Percentiles rank a stretch among this genome's conserved stretches.
These are phyloP conservation scores for Drosophila multiciliata DNA, from an alignment of 2,888 invertebrate genomes.

Conservation along the genomic window DNA sequence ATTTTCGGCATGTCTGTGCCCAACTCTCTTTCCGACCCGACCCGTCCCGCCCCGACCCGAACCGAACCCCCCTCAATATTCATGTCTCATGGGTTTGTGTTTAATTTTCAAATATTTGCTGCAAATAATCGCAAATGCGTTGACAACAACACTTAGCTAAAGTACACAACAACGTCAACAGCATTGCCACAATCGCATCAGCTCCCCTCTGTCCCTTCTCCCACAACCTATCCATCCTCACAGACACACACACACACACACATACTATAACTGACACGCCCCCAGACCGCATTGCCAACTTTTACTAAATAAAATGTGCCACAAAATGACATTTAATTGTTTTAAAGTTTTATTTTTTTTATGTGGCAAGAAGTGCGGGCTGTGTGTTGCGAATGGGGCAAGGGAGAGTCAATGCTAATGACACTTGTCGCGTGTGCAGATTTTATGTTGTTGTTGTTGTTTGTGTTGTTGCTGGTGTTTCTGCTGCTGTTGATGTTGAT, in stretches of 20 bases:
- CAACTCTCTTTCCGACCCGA: not conserved
- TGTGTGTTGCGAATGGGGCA: not conserved
- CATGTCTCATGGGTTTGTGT: constrained; percentile 43
- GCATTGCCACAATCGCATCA: constrained; percentile 7
- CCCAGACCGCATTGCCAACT: constrained; percentile 30
- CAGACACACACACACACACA: not conserved
- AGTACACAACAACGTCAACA: constrained; percentile 31
- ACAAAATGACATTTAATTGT: constrained; percentile 78
- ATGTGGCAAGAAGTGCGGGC: constrained; percentile 16
- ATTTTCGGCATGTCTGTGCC: constrained; percentile 62
- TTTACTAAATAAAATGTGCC: constrained; percentile 74
- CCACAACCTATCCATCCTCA: no score
- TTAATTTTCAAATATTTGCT: constrained; percentile 77
- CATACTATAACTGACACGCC: constrained; percentile 26
- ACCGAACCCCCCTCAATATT: constrained; percentile 8
- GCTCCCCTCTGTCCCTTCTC: not conserved
- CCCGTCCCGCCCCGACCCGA: not conserved
- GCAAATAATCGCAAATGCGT: constrained; percentile 72
- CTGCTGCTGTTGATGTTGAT: constrained; percentile 15
- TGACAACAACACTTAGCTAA: constrained; percentile 67
- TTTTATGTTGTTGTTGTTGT: constrained; percentile 49
- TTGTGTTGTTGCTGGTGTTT: constrained; percentile 15
- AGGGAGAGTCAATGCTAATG: constrained; percentile 52
- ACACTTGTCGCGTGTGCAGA: constrained; percentile 78
- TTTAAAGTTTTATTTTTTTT: constrained; percentile 32